Evolutionary conservation across 2,797 vertebrate species (phyloP).

Genomic region (Rhinogobio ventralis): DNA sequence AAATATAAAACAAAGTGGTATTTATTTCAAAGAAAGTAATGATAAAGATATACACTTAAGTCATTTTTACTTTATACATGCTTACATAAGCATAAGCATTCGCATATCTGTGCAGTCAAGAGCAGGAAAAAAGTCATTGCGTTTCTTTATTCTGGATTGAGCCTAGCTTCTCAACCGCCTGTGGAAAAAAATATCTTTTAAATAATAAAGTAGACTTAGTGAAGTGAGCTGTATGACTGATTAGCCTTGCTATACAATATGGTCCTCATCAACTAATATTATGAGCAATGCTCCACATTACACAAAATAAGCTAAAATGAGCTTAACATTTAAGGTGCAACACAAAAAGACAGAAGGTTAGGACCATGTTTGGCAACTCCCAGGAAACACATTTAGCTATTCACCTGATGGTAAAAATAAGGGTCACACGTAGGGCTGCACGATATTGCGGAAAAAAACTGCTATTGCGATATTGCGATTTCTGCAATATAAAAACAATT

Average conservation of each 20-base stretch:
- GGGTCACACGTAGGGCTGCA: not conserved
- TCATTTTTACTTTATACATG: not conserved
- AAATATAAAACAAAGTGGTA: not conserved
- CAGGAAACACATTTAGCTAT: not conserved
- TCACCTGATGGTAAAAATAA: not conserved
- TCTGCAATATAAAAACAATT: not conserved
- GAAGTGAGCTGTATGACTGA: constrained; percentile 35
- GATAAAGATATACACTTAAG: not conserved
- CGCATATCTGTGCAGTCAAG: not conserved
- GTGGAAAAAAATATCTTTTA: constrained; percentile 47
- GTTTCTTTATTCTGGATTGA: constrained; percentile 26
- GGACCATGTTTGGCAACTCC: not conserved
- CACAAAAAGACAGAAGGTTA: not conserved
- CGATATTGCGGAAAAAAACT: not conserved
- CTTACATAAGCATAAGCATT: constrained; percentile 4
- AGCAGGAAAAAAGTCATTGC: not conserved
- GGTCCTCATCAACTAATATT: constrained; percentile 16
- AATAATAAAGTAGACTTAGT: constrained; percentile 56
- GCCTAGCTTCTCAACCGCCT: constrained; percentile 38
- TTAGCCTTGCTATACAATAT: constrained; percentile 24
- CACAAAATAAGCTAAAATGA: not conserved
- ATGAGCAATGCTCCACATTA: not conserved
- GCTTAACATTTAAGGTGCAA: constrained; percentile 13
- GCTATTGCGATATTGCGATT: not conserved
- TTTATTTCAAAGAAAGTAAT: not conserved